Percentiles rank a stretch among this genome's conserved stretches.
phyloP scores from a whole-genome alignment of 2,113 vertebrate species.

The Neogobius melanostomus region DNA sequence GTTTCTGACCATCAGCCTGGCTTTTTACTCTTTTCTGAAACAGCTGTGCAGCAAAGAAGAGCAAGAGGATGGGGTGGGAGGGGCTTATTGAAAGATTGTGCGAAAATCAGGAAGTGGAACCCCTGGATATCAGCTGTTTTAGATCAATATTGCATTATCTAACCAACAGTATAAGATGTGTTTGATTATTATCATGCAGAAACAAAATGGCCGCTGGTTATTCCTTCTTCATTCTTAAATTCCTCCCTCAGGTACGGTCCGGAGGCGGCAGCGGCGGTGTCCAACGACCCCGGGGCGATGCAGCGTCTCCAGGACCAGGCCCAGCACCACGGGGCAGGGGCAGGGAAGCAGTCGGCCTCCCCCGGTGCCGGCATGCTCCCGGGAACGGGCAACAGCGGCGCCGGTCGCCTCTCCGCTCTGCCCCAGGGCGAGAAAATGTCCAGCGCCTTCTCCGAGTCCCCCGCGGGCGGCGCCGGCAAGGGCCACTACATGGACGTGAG shows the following conservation, averaged over 20 bases:
- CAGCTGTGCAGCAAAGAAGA: too few species aligned
- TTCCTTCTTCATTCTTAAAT: too few species aligned
- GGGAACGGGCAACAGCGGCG: constrained; percentile 73
- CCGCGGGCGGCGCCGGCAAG: constrained; percentile 68
- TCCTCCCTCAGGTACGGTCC: constrained; percentile 81
- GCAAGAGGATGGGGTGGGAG: too few species aligned
- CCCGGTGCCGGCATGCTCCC: constrained; percentile 79
- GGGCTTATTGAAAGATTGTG: too few species aligned
- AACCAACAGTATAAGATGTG: too few species aligned
- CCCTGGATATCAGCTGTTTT: too few species aligned
- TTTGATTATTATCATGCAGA: not conserved
- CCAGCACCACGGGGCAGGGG: constrained; percentile 77
- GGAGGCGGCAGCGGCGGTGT: constrained; percentile 82
- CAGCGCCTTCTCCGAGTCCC: constrained; percentile 83
- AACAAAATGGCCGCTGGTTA: too few species aligned
- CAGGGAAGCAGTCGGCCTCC: constrained; percentile 82
- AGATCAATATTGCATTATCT: too few species aligned
- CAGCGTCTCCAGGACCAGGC: constrained; percentile 92
- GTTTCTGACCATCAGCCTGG: too few species aligned
- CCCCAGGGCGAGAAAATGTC: constrained; percentile 92
- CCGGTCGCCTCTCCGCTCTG: constrained; percentile 88
- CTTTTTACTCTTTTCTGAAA: too few species aligned
- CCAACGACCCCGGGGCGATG: constrained; percentile 84
- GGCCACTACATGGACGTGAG: constrained; percentile 96
- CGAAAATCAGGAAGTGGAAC: too few species aligned